phyloP scores from a whole-genome alignment of 2,113 vertebrate genomes.

The Pipra filicauda region DNA sequence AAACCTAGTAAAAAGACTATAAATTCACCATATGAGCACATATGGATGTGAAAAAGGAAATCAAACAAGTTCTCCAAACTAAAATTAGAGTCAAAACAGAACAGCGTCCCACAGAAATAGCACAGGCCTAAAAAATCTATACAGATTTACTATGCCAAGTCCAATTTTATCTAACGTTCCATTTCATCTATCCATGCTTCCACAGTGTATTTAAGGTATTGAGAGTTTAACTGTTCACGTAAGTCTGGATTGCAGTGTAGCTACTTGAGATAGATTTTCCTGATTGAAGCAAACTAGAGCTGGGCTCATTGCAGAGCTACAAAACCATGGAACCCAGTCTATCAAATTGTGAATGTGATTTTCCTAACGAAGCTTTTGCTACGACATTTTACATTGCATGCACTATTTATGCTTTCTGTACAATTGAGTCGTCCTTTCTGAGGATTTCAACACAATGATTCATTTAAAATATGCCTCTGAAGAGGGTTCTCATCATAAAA shows the following conservation, averaged over 20 bases:
- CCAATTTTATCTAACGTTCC: conserved; percentile 45
- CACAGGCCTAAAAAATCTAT: conserved; percentile 40
- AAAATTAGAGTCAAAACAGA: conserved; percentile 67
- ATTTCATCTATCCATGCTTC: conserved; percentile 39
- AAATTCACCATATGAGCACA: conserved; percentile 55
- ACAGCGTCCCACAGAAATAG: conserved; percentile 57
- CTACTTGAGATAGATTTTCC: neutral
- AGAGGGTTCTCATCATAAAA: neutral
- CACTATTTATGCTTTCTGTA: neutral
- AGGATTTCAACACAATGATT: neutral
- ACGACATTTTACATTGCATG: neutral
- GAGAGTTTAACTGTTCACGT: conserved; percentile 33
- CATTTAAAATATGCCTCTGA: neutral
- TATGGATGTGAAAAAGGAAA: conserved; percentile 63
- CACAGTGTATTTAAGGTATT: conserved; percentile 29
- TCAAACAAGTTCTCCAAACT: conserved; percentile 50
- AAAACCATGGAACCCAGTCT: neutral
- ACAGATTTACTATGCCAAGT: conserved; percentile 60
- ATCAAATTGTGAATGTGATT: neutral
- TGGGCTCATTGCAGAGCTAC: neutral
- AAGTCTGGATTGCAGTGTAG: neutral
- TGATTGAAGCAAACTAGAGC: neutral
- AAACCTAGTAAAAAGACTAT: conserved; percentile 57
- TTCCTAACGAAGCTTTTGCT: neutral
- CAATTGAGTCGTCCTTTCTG: neutral